Evolutionary conservation across 2,797 vertebrate species (phyloP), one percentile per base, ranked within the genome.

Genomic region (Schizothorax lantsangensis): DNA sequence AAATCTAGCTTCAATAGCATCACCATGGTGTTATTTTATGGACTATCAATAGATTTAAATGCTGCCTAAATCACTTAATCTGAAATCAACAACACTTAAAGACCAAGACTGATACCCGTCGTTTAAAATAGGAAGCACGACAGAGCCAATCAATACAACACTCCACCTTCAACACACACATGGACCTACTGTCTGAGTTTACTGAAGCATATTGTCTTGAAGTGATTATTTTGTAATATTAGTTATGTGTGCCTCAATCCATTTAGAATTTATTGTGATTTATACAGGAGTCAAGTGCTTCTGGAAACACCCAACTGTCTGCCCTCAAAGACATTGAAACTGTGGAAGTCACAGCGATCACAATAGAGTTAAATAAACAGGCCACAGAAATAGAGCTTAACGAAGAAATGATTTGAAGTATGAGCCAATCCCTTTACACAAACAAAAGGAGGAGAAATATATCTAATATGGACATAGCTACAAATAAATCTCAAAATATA

Each of bases 361-460:
- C n/a, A 80, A 80, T n/a, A 45, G 5, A 72, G 38, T 62, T 59
- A 57, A 23, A 85, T 59, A 85, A 85, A 84, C 72, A 64, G 26
- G 54, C 17, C 19, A 52, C 62, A 49, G 45, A 69, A 75, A 69
- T 4, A 26, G 47, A 36, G 45, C 36, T 78, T 78, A 49, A 43
- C 33, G 0, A 14, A 30, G 10, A 79, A 79, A 33, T 0, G 0
- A 72, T 71, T 38, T 85, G 2, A 79, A 21, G 23, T 19, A 68
- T n/a, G 5, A 72, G 49, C 1, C 36, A 43, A 79, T 45, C 38
- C 49, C 49, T 79, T 23, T 7, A 47, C 47, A 71, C 5, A 52
- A 83, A 72, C 38, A 77, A 2, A 66, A 12, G 19, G 1, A 23
- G 5, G 5, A 59, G 4, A 74, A 62, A 36, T 64, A 0, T 4